A percentile compares a stretch with the other conserved stretches of the same genome.
phyloP scores from a whole-genome alignment of 1,140 invertebrate species.

The Micrasema minimum region DNA sequence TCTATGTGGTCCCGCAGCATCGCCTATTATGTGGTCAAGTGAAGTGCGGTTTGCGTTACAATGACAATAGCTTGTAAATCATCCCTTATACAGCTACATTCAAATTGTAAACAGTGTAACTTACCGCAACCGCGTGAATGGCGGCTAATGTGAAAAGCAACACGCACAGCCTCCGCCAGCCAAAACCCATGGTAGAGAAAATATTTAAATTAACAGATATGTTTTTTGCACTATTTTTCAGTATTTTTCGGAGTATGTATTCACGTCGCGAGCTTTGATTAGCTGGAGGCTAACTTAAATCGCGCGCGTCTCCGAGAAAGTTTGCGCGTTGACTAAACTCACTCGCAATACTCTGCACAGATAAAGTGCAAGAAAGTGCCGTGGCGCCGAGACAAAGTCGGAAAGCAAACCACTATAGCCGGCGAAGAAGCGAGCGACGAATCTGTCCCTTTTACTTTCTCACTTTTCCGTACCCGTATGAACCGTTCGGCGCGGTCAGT shows the following conservation, averaged over 20 bases:
- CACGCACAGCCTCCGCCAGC: constrained; percentile 27
- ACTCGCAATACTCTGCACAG: not conserved
- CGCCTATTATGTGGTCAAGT: too few species aligned
- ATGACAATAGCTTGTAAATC: not conserved
- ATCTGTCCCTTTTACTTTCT: too few species aligned
- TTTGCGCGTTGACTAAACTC: constrained; percentile 30
- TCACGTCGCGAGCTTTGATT: constrained; percentile 14
- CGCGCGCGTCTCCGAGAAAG: constrained; percentile 29
- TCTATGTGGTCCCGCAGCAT: too few species aligned
- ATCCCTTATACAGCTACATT: not conserved
- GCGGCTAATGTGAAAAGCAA: constrained; percentile 8
- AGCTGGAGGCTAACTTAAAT: constrained; percentile 15
- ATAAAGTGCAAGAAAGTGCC: constrained; percentile 27
- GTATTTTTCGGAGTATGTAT: too few species aligned
- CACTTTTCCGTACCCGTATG: constrained; percentile 1
- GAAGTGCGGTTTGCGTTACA: too few species aligned
- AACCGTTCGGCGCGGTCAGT: not conserved
- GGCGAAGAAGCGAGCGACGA: too few species aligned
- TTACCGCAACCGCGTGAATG: constrained; percentile 19
- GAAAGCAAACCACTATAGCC: not conserved
- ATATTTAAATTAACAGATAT: too few species aligned
- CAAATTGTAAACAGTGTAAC: constrained; percentile 10
- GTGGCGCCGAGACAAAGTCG: not conserved
- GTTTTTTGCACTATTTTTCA: too few species aligned
- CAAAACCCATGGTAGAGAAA: constrained; percentile 29